Evolutionary conservation across 2,113 vertebrate species (phyloP), one percentile per base, ranked within the genome.

Genomic region (Triplophysa dalaica): DNA sequence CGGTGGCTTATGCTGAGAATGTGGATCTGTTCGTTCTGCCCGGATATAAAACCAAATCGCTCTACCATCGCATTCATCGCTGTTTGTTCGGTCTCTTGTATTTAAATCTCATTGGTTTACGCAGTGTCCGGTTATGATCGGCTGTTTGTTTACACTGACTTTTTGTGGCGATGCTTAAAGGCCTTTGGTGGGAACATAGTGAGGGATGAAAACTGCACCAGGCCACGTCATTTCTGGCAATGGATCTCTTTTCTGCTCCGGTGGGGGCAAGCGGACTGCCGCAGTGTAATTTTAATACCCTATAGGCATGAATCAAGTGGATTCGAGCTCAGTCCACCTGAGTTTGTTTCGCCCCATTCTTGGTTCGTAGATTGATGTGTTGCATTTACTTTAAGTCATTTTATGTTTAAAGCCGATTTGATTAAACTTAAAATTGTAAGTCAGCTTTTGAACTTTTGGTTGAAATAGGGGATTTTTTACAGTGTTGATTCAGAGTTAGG

Each of bases 231-330:
- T 81, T 75, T 65, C 81, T 84, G 79, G 79, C 79, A 70, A 81
- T 58, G 38, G 19, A 70, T 73, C 45, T 70, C 14, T 50, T 50
- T 65, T 77, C 54, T 54, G 67, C 83, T 79, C 61, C 41, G 76
- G 80, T 54, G 76, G 83, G 77, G 80, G 63, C 26, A 62, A 80
- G 33, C 45, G 43, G 68, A 68, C 58, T 73, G 82, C 78, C 54
- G 80, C 82, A 78, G 82, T 82, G 84, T 75, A 84, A 83, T 84
- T 84, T 83, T 84, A 87, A 87, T 86, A 81, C 78, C 82, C 76
- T 78, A 54, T 38, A 33, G 72, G 72, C 81, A 79, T 79, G 78
- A 82, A 77, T 85, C 84, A 84, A 76, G 54, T 75, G 50, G 74
- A 83, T 81, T 41, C 50, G 54, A 64, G 43, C 69, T 29, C 56